These are phyloP conservation scores for Poecilia gillii DNA, from an alignment of 2,797 vertebrate genomes.

Conservation along the genomic window DNA sequence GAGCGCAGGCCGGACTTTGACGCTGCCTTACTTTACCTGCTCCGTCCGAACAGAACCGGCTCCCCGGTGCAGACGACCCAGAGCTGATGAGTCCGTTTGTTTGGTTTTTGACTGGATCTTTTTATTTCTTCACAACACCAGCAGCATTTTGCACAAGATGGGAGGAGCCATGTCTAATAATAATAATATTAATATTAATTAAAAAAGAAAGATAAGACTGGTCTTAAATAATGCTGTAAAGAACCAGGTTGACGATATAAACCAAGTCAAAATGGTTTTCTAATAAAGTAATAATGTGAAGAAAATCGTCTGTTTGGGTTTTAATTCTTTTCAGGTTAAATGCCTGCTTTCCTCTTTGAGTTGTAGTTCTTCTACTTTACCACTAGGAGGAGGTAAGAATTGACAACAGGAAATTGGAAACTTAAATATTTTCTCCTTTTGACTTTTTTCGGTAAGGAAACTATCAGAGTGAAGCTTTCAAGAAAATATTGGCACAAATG, in stretches of 20 bases:
- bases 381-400: neutral
- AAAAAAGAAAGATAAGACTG: slow-evolving; percentile 68
- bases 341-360: neutral
- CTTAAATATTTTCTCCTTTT: no score
- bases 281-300: slow-evolving; percentile 82
- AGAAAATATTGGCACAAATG: no score
- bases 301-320: neutral
- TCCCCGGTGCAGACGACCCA: neutral
- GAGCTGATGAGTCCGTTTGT: slow-evolving; percentile 9
- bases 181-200: neutral
- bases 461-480: no score
- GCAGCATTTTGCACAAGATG: slow-evolving; percentile 91
- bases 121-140: slow-evolving; percentile 83
- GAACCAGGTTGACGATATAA: slow-evolving; percentile 73
- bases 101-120: slow-evolving; percentile 62
- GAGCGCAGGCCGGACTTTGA: slow-evolving; percentile 9
- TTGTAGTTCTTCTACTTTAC: neutral
- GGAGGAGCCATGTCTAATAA: slow-evolving; percentile 72
- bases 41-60: neutral
- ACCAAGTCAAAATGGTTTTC: slow-evolving; percentile 87
- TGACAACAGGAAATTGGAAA: neutral
- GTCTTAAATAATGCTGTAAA: slow-evolving; percentile 80
- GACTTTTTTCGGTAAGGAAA: no score
- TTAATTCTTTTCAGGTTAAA: neutral
- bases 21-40: neutral